Evolutionary conservation across 1,140 invertebrate species (phyloP).

Genomic region (Pseudobourletiella spinata): DNA sequence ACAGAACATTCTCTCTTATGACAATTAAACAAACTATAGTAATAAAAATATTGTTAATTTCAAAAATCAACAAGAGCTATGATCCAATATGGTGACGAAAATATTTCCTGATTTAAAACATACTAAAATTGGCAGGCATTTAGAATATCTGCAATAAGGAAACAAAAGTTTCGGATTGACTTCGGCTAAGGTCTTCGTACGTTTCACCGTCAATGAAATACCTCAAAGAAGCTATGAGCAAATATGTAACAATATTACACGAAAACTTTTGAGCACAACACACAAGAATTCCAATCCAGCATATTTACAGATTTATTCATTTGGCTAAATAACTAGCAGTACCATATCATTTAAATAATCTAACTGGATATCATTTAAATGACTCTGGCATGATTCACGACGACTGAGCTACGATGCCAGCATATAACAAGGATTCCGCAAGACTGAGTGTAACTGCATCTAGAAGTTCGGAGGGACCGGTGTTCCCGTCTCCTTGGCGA

Average conservation of each 20-base stretch:
- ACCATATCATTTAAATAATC: neutral
- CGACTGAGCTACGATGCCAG: neutral
- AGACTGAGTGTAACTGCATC: neutral
- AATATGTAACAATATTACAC: too few relatives aligned
- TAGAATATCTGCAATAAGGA: neutral
- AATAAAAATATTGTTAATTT: too few relatives aligned
- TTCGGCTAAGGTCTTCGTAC: too few relatives aligned
- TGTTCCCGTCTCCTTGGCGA: slow-evolving; percentile 39
- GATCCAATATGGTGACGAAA: too few relatives aligned
- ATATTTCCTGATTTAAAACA: neutral
- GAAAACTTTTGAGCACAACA: too few relatives aligned
- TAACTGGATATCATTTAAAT: neutral
- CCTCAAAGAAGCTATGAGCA: too few relatives aligned
- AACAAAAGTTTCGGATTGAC: too few relatives aligned
- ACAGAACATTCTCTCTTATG: neutral
- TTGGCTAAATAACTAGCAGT: slow-evolving; percentile 7
- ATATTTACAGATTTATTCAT: neutral
- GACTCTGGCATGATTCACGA: neutral
- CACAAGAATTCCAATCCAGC: neutral
- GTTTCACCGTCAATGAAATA: too few relatives aligned
- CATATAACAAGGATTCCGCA: neutral
- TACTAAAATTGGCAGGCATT: neutral
- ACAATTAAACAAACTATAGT: too few relatives aligned
- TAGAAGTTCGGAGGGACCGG: slow-evolving; percentile 39
- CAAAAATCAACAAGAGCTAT: too few relatives aligned